Evolutionary conservation across 2,797 vertebrate genomes (phyloP), one percentile per base, ranked within the genome.

Genomic region (Acanthurus lineatus): DNA sequence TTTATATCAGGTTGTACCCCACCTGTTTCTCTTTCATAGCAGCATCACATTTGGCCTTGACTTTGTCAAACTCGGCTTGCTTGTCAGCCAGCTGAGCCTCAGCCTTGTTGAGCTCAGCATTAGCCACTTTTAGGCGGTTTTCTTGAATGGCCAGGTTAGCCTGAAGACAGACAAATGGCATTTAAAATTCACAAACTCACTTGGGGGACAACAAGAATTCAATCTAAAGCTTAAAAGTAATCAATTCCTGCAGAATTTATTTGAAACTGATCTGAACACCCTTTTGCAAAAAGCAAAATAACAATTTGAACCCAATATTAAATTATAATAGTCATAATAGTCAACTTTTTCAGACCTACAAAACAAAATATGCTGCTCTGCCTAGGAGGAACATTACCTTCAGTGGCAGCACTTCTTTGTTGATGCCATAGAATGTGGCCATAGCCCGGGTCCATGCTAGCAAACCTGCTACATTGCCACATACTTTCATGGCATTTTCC

Each of bases 401-500:
- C 84, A 99, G 93, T 72, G 97, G 97, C 48, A 98, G 89, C 40
- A 98, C 97, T 91, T 98, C 97, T 86, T 96, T 97, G 92, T 98
- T 99, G 76, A 97, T 96, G 28, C 95, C 93, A 85, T 95, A 98
- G 90, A 98, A 99, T 1, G 94, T 79, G 9, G 96, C 95, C 97
- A 99, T 99, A 25, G 97, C 96, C 88, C 94, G 95, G 14, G 97
- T 98, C 97, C 97, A 99, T 4, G 95, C 96, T 45, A 97, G 96
- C 76, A 99, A 95, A 22, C 97, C 97, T 2, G 97, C 96, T 56
- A 98, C 96, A 40, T 97, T 97, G 58, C 97, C 97, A 76, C 97
- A 98, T 1, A 97, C 97, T 19, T 97, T 95, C 73, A 92, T 96
- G 12, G 97, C 97, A 12, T 95, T 96, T 82, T 97, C 96, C 19